phyloP scores from a whole-genome alignment of 2,888 invertebrate genomes.

The Caenorhabditis wallacei region DNA sequence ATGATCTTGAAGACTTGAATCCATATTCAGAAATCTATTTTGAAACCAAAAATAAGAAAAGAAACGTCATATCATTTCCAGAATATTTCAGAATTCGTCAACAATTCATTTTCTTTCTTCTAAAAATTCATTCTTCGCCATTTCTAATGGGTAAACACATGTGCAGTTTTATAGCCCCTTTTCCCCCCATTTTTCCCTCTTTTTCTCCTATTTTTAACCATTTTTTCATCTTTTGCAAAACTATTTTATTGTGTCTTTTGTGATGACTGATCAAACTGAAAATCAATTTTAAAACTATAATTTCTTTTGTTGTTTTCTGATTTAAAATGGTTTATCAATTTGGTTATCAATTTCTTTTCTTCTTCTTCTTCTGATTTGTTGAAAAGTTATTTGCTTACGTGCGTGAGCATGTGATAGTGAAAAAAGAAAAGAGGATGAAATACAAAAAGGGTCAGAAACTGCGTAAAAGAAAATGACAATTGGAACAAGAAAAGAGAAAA shows the following conservation, averaged over 20 bases:
- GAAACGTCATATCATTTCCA: background rate
- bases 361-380: slow-evolving; percentile 17
- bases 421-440: background rate
- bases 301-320: slow-evolving; percentile 19
- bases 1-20: too few relatives aligned
- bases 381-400: slow-evolving; percentile 39
- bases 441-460: background rate
- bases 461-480: background rate
- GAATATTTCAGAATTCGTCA: slow-evolving; percentile 32
- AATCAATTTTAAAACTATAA: slow-evolving; percentile 7
- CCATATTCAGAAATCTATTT: too few relatives aligned
- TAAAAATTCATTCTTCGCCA: slow-evolving; percentile 13
- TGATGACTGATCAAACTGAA: background rate
- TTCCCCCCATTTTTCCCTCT: slow-evolving; percentile 6
- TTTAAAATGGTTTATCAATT: slow-evolving; percentile 7
- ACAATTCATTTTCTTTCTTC: slow-evolving; percentile 23
- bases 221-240: slow-evolving; percentile 31
- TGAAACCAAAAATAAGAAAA: background rate
- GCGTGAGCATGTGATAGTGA: slow-evolving; percentile 24
- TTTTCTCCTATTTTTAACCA: slow-evolving; percentile 56
- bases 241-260: background rate
- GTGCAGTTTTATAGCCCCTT: slow-evolving; percentile 44
- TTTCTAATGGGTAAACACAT: slow-evolving; percentile 54
- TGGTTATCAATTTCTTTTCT: background rate
- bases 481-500: background rate